Evolutionary conservation across 2,113 vertebrate genomes (phyloP).

Genomic region (Blennius ocellaris): DNA sequence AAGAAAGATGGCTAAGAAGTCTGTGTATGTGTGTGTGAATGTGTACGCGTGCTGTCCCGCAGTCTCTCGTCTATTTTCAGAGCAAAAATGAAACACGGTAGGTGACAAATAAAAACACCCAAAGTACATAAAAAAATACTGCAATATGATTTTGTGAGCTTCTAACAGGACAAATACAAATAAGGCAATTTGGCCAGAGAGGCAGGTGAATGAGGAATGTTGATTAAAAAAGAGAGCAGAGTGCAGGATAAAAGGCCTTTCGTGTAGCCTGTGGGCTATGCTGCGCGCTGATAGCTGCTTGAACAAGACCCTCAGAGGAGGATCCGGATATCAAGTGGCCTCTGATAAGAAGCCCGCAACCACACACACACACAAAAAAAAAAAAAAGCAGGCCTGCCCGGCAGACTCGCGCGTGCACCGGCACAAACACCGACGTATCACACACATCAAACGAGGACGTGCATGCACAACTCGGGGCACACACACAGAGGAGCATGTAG

Average conservation of each 20-base stretch:
- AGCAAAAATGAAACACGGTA: constrained; percentile 69
- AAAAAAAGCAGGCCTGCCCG: constrained; percentile 36
- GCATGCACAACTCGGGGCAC: constrained; percentile 42
- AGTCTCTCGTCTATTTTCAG: constrained; percentile 57
- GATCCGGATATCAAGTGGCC: constrained; percentile 69
- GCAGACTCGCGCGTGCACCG: constrained; percentile 28
- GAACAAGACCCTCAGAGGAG: constrained; percentile 60
- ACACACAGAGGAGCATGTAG: constrained; percentile 55
- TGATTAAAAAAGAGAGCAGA: constrained; percentile 69
- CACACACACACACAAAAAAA: neutral
- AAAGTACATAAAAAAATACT: neutral
- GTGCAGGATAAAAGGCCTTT: constrained; percentile 71
- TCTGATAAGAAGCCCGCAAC: constrained; percentile 64
- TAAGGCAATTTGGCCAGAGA: constrained; percentile 67
- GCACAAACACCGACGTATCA: constrained; percentile 51
- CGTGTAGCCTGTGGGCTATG: constrained; percentile 61
- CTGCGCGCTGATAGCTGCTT: constrained; percentile 71
- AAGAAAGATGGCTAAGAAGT: constrained; percentile 14
- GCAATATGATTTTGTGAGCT: constrained; percentile 36
- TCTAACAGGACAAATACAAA: constrained; percentile 60
- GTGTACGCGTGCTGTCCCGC: constrained; percentile 28
- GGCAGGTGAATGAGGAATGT: constrained; percentile 63
- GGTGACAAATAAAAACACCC: constrained; percentile 38
- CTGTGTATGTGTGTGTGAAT: constrained; percentile 18
- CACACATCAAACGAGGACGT: constrained; percentile 59